These are phyloP conservation scores for Eledona agricola DNA, from an alignment of 2,888 invertebrate genomes.

Conservation along the genomic window DNA sequence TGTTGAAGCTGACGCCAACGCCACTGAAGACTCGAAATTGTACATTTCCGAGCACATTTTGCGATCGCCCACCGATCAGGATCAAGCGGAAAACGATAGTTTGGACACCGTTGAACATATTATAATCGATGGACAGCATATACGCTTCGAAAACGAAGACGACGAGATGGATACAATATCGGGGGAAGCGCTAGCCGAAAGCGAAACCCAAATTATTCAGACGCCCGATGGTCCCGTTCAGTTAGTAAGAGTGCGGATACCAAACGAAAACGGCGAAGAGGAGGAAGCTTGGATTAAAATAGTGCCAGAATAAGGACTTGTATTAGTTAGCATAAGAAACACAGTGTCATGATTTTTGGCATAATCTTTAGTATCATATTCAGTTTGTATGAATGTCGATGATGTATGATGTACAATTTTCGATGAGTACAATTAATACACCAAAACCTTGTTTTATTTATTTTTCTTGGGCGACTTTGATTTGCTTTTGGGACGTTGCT, in stretches of 20 bases:
- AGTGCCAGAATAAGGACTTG: conserved; percentile 54
- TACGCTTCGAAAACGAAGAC: conserved; percentile 54
- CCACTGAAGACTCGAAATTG: conserved; percentile 61
- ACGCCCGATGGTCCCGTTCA: conserved; percentile 60
- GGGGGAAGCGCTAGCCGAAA: conserved; percentile 52
- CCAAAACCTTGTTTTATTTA: no score
- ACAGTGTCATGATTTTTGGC: no score
- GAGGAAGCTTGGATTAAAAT: conserved; percentile 63
- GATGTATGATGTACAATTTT: no score
- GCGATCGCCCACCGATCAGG: conserved; percentile 35
- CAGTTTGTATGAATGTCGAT: no score
- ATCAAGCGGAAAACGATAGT: conserved; percentile 42
- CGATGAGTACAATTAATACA: no score
- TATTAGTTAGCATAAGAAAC: no score
- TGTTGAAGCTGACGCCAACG: conserved; percentile 20
- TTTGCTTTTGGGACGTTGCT: conserved; percentile 42
- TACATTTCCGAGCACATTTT: conserved; percentile 67
- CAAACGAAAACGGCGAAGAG: conserved; percentile 60
- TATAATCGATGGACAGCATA: conserved; percentile 60
- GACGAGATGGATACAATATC: conserved; percentile 52
- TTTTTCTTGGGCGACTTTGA: conserved; percentile 52
- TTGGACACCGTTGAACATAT: conserved; percentile 56
- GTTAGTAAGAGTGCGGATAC: conserved; percentile 60
- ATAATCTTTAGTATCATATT: no score
- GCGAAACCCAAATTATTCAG: conserved; percentile 61